Evolutionary conservation across 2,113 vertebrate genomes (phyloP).

Genomic region (Peromyscus leucopus): DNA sequence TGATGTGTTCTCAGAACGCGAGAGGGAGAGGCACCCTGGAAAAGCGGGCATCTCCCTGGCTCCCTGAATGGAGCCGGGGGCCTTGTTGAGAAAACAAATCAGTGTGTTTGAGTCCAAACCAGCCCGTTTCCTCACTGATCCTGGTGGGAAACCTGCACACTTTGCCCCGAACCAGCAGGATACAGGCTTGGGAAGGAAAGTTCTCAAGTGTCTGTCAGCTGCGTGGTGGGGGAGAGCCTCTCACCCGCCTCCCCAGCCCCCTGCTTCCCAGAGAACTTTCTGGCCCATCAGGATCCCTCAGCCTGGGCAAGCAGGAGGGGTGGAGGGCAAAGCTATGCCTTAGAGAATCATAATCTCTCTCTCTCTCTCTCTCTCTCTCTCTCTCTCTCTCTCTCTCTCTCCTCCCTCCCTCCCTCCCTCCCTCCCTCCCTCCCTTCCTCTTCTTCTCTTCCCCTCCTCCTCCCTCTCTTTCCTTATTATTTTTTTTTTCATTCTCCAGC

Average conservation of each 20-base stretch:
- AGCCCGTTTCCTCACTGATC: conserved; percentile 77
- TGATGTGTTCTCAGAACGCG: conserved; percentile 83
- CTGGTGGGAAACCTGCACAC: conserved; percentile 74
- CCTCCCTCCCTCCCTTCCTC: not conserved
- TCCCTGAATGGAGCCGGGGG: conserved; percentile 66
- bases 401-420: not conserved
- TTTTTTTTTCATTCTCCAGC: not conserved
- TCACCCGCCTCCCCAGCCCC: not conserved
- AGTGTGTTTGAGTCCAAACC: conserved; percentile 58
- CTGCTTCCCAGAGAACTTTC: conserved; percentile 7
- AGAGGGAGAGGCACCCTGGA: conserved; percentile 73
- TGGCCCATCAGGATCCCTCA: not conserved
- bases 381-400: not conserved
- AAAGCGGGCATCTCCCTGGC: conserved; percentile 59
- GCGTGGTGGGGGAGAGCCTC: conserved; percentile 21
- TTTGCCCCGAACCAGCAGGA: conserved; percentile 77
- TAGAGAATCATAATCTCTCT: not conserved
- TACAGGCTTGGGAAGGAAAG: conserved; percentile 79
- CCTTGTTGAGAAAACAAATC: conserved; percentile 81
- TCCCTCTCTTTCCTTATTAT: rapidly evolving
- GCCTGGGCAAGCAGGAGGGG: not conserved
- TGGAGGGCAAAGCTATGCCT: conserved; percentile 64
- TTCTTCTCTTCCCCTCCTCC: not conserved
- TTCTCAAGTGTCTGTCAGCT: conserved; percentile 49
- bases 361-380: not conserved